Conservation (phyloP, 1,140 invertebrate species). For the Aphelinus atriplicis region DNA sequence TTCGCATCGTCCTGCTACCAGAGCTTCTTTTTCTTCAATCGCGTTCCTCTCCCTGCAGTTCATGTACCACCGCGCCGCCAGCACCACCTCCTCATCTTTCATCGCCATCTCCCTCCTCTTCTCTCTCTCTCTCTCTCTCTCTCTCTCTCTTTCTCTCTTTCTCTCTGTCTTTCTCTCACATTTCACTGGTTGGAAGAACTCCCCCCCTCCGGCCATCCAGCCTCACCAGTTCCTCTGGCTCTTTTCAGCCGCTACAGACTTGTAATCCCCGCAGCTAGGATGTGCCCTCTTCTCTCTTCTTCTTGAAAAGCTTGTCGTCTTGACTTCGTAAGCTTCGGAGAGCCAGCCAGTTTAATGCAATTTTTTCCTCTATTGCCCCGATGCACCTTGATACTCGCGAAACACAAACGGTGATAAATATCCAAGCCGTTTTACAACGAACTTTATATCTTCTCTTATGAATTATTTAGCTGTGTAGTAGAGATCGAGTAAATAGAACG, state of each 20-base stretch:
- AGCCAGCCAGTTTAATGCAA: conserved; percentile 26
- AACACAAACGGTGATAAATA: no score
- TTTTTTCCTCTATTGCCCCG: conserved; percentile 7
- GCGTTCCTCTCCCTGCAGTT: background rate
- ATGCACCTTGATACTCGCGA: no score
- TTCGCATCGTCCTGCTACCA: conserved; percentile 31
- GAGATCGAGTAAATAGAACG: no score
- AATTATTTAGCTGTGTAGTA: no score
- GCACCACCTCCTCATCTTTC: conserved; percentile 41
- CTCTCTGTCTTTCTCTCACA: no score
- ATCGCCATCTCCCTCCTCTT: conserved; percentile 37
- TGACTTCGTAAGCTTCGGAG: conserved; percentile 30
- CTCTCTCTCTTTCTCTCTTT: background rate
- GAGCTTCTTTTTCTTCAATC: conserved; percentile 32
- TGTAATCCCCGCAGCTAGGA: conserved; percentile 51
- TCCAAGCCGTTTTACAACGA: no score
- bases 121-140: conserved; percentile 10
- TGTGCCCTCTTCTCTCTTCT: conserved; percentile 11
- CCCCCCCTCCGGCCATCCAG: no score
- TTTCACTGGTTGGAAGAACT: no score
- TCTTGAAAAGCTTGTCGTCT: conserved; percentile 30
- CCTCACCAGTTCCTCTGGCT: background rate
- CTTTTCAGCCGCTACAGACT: conserved; percentile 43
- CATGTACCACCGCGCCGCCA: background rate
- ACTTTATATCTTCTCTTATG: no score